Evolutionary conservation across 2,888 invertebrate genomes (phyloP).

Genomic region (Papilio gigon): DNA sequence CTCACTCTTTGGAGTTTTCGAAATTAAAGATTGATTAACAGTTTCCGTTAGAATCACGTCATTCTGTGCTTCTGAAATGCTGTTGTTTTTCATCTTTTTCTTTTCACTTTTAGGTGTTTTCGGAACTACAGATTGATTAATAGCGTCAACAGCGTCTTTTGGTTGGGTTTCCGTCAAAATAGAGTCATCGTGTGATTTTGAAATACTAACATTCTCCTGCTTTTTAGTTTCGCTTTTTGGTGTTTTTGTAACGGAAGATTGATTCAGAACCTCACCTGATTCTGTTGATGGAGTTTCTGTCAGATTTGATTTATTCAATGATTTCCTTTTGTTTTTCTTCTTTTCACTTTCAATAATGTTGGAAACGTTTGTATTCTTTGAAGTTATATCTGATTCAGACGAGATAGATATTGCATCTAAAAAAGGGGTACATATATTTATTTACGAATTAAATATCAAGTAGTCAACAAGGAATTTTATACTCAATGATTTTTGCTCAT

Average conservation of each 20-base stretch:
- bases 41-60: constrained; percentile 5
- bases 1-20: constrained; percentile 34
- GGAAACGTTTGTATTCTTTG: neutral
- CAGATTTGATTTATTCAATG: constrained; percentile 12
- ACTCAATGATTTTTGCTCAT: neutral
- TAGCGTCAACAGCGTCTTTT: constrained; percentile 19
- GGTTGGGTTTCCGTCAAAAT: neutral
- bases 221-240: constrained; percentile 48
- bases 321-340: neutral
- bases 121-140: constrained; percentile 18
- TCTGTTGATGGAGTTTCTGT: neutral
- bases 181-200: constrained; percentile 38
- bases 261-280: neutral
- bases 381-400: neutral
- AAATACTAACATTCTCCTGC: constrained; percentile 46
- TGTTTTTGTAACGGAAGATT: constrained; percentile 24
- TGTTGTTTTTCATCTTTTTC: constrained; percentile 50
- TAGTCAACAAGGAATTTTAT: neutral
- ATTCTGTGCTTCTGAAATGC: constrained; percentile 42
- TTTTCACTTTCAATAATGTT: neutral
- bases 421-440: neutral
- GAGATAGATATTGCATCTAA: neutral
- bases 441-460: too few relatives aligned
- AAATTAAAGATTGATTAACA: constrained; percentile 17
- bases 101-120: constrained; percentile 49